Base-by-base conservation (phyloP, 1,140 invertebrate genomes). In the Drosophila arawakana region DNA sequence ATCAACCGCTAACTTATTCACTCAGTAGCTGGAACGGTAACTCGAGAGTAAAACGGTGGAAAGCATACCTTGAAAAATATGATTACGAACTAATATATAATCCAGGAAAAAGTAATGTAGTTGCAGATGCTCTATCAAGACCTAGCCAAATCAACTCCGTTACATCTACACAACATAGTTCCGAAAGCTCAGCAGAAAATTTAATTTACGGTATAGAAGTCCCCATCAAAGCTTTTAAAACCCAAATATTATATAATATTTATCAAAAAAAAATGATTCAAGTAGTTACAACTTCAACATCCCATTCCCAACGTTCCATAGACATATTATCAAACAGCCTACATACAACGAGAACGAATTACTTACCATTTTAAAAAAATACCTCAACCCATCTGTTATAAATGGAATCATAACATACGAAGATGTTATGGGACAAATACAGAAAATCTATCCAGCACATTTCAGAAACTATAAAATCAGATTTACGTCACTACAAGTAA, bases 221-320 rank as follows among this genome's bases (percentile, higher is more conserved):
- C 6, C 44, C 59, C 3, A 61, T 49, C 9, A 60, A 60, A 1
- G 58, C 25, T n/a, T 60, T 60, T 4, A 60, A 35, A 5, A 60
- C 9, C 9, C 43, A 47, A 34, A 15, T 60, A 46, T 15, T 15
- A 15, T 15, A 15, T 15, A 15, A 15, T 15, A 15, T 39, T 37
- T 4, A 49, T 37, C 7, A 34, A 10, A 50, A 61, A 39, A 13
- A 21, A 21, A 21, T 21, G n/a, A n/a, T n/a, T n/a, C n/a, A n/a
- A n/a, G n/a, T n/a, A n/a, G n/a, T n/a, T n/a, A n/a, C n/a, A n/a
- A n/a, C n/a, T n/a, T n/a, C n/a, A n/a, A n/a, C n/a, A n/a, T n/a
- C n/a, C n/a, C n/a, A n/a, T n/a, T n/a, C n/a, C n/a, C n/a, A n/a
- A n/a, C n/a, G n/a, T n/a, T n/a, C n/a, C n/a, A n/a, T n/a, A n/a